Evolutionary conservation across 2,888 invertebrate genomes (phyloP).

Genomic region (Koerneria pararmatus): DNA sequence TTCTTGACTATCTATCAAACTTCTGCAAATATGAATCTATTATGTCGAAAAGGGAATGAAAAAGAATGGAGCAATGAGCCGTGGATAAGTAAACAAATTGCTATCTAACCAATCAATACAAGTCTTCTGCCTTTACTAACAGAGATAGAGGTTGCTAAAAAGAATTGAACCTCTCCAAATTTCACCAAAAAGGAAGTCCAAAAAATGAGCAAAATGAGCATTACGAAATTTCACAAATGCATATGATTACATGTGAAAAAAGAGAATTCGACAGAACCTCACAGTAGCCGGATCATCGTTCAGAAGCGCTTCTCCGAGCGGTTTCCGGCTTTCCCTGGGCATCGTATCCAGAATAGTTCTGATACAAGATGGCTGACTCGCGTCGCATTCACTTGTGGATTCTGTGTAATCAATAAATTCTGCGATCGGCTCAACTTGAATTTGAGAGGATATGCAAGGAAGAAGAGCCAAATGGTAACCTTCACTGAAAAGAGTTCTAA

Average conservation of each 20-base stretch:
- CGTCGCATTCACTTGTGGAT: constrained; percentile 28
- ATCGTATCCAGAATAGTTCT: constrained; percentile 32
- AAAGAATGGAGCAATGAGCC: too few species aligned
- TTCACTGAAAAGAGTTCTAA: constrained; percentile 8
- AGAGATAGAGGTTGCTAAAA: not conserved
- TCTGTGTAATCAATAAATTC: not conserved
- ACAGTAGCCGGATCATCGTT: constrained; percentile 27
- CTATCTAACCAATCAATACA: too few species aligned
- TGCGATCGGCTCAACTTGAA: not conserved
- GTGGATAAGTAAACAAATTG: too few species aligned
- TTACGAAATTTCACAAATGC: too few species aligned
- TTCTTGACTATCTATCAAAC: not conserved
- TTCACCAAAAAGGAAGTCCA: too few species aligned
- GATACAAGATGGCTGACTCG: constrained; percentile 34
- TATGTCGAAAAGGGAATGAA: too few species aligned
- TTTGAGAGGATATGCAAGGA: too few species aligned
- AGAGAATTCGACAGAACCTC: too few species aligned
- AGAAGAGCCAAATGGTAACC: too few species aligned
- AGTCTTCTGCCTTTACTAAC: too few species aligned
- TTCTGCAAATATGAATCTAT: not conserved
- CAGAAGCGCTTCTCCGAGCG: constrained; percentile 33
- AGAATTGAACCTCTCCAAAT: not conserved
- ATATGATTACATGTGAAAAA: too few species aligned
- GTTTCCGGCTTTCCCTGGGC: constrained; percentile 33
- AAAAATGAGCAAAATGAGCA: too few species aligned